Conservation (phyloP, 2,888 invertebrate species). For the Orchesella flavescens region DNA sequence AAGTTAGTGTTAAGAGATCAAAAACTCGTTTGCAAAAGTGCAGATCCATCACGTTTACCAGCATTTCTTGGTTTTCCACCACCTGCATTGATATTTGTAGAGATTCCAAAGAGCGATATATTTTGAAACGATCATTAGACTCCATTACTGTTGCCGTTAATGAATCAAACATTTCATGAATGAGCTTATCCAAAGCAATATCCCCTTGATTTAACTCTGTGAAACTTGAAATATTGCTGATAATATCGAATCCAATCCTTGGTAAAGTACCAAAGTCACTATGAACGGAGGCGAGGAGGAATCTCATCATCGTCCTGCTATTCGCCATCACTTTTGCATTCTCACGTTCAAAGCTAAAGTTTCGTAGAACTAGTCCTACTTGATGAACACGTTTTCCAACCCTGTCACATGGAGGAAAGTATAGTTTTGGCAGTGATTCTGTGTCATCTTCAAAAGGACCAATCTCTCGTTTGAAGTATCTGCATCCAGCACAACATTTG, state of each 20-base stretch:
- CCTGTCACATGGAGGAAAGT: conserved; percentile 78
- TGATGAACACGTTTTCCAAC: conserved; percentile 92
- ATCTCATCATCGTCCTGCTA: conserved; percentile 86
- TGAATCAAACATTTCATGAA: conserved; percentile 79
- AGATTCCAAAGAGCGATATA: conserved; percentile 91
- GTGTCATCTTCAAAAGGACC: no score
- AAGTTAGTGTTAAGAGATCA: conserved; percentile 85
- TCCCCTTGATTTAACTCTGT: neutral
- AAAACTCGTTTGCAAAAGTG: neutral
- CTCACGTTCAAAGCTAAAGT: conserved; percentile 94
- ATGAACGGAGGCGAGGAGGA: conserved; percentile 89
- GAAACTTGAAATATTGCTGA: conserved; percentile 90
- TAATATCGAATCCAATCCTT: conserved; percentile 92
- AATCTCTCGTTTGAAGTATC: no score
- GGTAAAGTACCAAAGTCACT: conserved; percentile 89
- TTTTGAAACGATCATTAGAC: conserved; percentile 85
- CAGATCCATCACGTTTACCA: neutral
- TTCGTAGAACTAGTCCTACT: conserved; percentile 89
- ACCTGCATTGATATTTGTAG: conserved; percentile 89
- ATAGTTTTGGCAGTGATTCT: no score
- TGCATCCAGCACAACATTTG: conserved; percentile 21
- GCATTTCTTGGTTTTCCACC: conserved; percentile 61
- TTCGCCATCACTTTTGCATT: conserved; percentile 87
- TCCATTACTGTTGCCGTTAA: conserved; percentile 78
- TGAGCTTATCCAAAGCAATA: conserved; percentile 78